Conservation (phyloP, 2,797 vertebrate genomes). For the Lycodopsis pacificus region DNA sequence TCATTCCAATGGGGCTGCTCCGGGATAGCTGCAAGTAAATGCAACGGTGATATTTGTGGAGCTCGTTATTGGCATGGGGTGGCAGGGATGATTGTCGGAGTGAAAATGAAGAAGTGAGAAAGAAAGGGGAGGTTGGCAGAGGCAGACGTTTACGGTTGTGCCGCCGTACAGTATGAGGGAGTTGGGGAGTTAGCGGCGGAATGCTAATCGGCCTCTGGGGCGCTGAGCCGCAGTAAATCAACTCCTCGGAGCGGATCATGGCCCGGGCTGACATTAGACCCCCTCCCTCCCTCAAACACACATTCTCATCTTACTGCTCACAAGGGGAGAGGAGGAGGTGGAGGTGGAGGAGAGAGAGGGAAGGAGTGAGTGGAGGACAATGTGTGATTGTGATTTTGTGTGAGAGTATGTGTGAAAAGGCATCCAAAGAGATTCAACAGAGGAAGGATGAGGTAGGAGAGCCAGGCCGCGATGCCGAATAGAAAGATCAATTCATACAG, state of each 20-base stretch:
- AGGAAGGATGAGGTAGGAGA: conserved; percentile 20
- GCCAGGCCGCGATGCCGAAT: conserved; percentile 17
- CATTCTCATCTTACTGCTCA: conserved; percentile 71
- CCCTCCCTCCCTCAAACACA: conserved; percentile 63
- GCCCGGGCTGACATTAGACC: conserved; percentile 78
- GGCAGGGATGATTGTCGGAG: conserved; percentile 53
- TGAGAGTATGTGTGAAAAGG: conserved; percentile 28
- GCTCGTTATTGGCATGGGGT: conserved; percentile 66
- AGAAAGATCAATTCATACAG: conserved; percentile 26
- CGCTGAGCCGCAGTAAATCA: conserved; percentile 80
- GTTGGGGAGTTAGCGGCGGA: conserved; percentile 68
- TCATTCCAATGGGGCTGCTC: conserved; percentile 60
- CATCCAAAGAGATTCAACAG: conserved; percentile 46
- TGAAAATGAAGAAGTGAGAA: conserved; percentile 49
- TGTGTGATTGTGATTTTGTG: conserved; percentile 46
- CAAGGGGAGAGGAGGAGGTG: conserved; percentile 52
- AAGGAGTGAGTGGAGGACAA: conserved; percentile 41
- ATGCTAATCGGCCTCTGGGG: conserved; percentile 80
- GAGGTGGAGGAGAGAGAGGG: conserved; percentile 39
- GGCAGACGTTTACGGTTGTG: conserved; percentile 40
- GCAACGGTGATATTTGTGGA: conserved; percentile 63
- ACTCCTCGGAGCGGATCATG: conserved; percentile 79
- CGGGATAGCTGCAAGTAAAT: conserved; percentile 61
- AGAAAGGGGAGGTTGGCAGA: conserved; percentile 25
- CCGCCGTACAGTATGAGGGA: conserved; percentile 67